Evolutionary conservation across 2,888 invertebrate genomes (phyloP).

Genomic region (Tenthredo mesomela): DNA sequence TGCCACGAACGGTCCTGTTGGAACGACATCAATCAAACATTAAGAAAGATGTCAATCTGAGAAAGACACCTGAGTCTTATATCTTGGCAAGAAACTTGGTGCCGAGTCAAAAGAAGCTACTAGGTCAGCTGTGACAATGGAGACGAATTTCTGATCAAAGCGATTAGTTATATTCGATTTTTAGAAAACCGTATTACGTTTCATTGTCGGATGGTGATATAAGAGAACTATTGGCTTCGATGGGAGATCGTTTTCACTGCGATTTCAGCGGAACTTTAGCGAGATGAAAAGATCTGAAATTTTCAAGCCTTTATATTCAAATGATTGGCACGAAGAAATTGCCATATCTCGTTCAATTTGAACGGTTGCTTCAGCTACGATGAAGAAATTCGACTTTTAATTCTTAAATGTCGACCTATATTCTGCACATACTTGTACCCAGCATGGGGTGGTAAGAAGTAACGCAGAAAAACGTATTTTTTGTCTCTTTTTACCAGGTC

Average conservation of each 20-base stretch:
- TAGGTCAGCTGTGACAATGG: neutral
- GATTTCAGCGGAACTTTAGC: too few species aligned
- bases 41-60: constrained; percentile 38
- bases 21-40: constrained; percentile 38
- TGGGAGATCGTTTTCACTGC: too few species aligned
- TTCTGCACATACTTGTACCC: too few species aligned
- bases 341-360: too few species aligned
- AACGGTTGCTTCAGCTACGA: too few species aligned
- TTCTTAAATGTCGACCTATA: too few species aligned
- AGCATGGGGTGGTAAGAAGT: neutral
- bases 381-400: too few species aligned
- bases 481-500: neutral
- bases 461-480: neutral
- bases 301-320: too few species aligned
- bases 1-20: neutral
- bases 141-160: neutral
- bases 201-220: neutral
- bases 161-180: neutral
- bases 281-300: too few species aligned
- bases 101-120: neutral
- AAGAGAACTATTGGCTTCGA: too few species aligned
- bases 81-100: neutral
- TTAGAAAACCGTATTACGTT: neutral
- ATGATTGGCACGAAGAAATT: too few species aligned
- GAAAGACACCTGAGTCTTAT: neutral